Evolutionary conservation across 2,113 vertebrate genomes (phyloP), one percentile per base, ranked within the genome.

Genomic region (Castor canadensis): DNA sequence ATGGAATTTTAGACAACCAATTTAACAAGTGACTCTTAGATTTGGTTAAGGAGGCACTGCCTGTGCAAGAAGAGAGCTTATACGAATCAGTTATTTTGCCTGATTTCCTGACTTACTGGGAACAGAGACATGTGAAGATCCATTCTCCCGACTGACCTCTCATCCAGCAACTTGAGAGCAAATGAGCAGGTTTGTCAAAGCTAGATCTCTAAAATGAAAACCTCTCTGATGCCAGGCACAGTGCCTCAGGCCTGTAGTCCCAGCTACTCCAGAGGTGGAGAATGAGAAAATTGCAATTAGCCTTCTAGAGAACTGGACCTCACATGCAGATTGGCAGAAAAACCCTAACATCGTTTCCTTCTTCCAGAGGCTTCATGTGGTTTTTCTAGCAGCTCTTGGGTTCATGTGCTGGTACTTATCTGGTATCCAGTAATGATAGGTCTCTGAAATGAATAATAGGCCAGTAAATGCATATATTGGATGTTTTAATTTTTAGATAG

Each of bases 141-240:
- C 35, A 56, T 6, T 12, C 45, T 81, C 32, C 43, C 40, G 90
- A 73, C 5, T 13, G 58, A 75, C 13, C 47, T 66, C 54, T 40
- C 66, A 3, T 60, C 60, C 54, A 94, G 69, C 19, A 87, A 87
- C 38, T 89, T 82, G 69, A 92, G 45, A 92, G 62, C n/a, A 85
- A 94, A 92, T 47, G 58, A 5, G 82, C n/a, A 62, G 38, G 12
- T 49, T 94, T 89, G 56, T 32, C 22, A 49, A 81, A 89, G 22
- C 11, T 64, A 69, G 81, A 32, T 56, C 26, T 24, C 54, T 28
- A 66, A 76, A 60, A 66, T 22, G 30, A 56, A 81, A 71, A 17
- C 9, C 20, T 76, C 28, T n/a, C n/a, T n/a, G n/a, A n/a, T n/a
- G n/a, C n/a, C n/a, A n/a, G n/a, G n/a, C n/a, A n/a, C n/a, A n/a